phyloP scores from a whole-genome alignment of 2,113 vertebrate genomes.

The Istiophorus platypterus region DNA sequence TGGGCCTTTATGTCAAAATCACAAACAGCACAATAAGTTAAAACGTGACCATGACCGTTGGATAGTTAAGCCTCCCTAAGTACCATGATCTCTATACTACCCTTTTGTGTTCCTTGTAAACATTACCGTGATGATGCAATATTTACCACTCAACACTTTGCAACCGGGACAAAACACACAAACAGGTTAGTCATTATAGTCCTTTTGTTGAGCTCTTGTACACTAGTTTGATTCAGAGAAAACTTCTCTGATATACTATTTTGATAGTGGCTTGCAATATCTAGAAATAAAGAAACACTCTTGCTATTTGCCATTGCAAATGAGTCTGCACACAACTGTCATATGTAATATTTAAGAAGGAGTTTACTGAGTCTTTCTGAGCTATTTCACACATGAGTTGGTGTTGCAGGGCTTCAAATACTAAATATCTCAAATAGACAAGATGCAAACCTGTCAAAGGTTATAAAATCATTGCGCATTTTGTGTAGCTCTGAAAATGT shows the following conservation, averaged over 20 bases:
- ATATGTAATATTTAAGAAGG: constrained; percentile 35
- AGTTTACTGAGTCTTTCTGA: constrained; percentile 32
- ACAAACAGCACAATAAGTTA: background rate
- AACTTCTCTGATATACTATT: background rate
- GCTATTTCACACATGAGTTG: constrained; percentile 24
- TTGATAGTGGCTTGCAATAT: background rate
- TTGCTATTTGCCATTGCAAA: constrained; percentile 24
- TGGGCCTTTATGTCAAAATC: background rate
- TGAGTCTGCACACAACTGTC: constrained; percentile 2
- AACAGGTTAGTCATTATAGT: background rate
- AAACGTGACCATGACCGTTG: background rate
- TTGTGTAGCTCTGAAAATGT: constrained; percentile 3
- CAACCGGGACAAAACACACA: constrained; percentile 3
- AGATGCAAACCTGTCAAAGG: background rate
- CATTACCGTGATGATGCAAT: background rate
- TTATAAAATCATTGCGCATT: background rate
- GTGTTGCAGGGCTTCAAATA: background rate
- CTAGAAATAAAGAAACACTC: constrained; percentile 10
- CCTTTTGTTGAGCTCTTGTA: background rate
- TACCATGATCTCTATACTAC: background rate
- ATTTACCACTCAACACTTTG: background rate
- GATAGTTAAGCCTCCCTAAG: background rate
- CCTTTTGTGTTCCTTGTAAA: constrained; percentile 15
- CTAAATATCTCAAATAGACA: background rate
- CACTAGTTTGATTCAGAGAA: background rate